phyloP scores from a whole-genome alignment of 2,888 invertebrate species.

The Drosophila fungiperda region DNA sequence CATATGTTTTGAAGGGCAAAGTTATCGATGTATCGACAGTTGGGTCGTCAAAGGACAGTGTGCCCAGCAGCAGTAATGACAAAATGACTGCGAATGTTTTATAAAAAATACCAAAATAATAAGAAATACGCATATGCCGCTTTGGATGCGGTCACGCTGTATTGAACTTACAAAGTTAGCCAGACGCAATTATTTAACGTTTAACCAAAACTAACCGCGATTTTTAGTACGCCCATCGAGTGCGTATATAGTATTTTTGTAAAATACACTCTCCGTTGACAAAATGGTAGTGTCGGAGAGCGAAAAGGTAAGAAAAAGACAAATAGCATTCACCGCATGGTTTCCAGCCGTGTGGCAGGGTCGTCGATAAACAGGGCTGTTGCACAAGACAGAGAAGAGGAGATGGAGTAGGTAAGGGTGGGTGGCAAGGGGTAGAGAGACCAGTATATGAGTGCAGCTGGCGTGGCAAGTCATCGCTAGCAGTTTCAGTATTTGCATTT shows the following conservation, averaged over 20 bases:
- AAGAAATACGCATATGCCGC: conserved; percentile 8
- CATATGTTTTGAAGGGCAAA: conserved; percentile 5
- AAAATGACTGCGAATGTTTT: background rate
- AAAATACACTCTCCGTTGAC: conserved; percentile 37
- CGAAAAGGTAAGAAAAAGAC: conserved; percentile 67
- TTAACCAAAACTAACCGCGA: conserved; percentile 30
- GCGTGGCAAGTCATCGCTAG: conserved; percentile 65
- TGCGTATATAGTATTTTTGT: conserved; percentile 50
- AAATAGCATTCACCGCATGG: conserved; percentile 61
- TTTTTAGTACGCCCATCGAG: conserved; percentile 50
- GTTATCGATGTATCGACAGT: background rate
- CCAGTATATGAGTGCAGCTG: conserved; percentile 59
- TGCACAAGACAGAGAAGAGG: conserved; percentile 53
- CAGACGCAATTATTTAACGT: conserved; percentile 61
- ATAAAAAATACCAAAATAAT: conserved; percentile 43
- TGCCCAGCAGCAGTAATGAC: conserved; percentile 20
- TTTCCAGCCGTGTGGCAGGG: conserved; percentile 71
- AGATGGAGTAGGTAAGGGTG: conserved; percentile 12
- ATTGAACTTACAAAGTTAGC: conserved; percentile 52
- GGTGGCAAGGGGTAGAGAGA: conserved; percentile 13
- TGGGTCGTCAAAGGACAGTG: conserved; percentile 15
- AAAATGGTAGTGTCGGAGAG: conserved; percentile 76
- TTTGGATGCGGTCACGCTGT: conserved; percentile 51
- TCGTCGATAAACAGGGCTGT: conserved; percentile 74
- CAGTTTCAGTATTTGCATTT: conserved; percentile 49